Evolutionary conservation across 2,888 invertebrate species (phyloP).

Genomic region (Apantesis nais): DNA sequence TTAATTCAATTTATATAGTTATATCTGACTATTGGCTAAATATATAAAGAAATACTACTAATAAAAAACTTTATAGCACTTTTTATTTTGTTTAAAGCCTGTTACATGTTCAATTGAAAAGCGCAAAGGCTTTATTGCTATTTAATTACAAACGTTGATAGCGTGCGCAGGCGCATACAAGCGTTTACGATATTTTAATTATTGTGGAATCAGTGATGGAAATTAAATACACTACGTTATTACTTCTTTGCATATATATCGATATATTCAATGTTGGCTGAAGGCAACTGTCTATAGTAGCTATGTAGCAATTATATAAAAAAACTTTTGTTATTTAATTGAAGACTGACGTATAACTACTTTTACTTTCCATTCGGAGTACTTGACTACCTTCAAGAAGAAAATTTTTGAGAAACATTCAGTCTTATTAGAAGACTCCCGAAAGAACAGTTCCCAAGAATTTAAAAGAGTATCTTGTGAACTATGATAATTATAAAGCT

Average conservation of each 20-base stretch:
- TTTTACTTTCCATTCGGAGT: too few relatives aligned
- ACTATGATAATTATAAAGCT: too few relatives aligned
- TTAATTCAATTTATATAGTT: too few relatives aligned
- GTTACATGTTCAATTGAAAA: conserved; percentile 29
- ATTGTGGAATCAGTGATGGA: conserved; percentile 38
- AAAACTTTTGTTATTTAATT: background rate
- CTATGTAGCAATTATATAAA: too few relatives aligned
- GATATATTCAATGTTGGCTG: too few relatives aligned
- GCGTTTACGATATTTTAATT: conserved; percentile 55
- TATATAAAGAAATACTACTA: too few relatives aligned
- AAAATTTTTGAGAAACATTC: too few relatives aligned
- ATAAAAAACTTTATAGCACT: background rate
- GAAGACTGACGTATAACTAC: too few relatives aligned
- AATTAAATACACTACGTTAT: conserved; percentile 32
- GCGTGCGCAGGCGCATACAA: conserved; percentile 42
- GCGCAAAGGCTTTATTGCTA: conserved; percentile 32
- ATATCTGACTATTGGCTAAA: background rate
- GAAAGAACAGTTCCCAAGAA: too few relatives aligned
- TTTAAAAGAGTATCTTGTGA: too few relatives aligned
- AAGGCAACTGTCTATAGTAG: background rate
- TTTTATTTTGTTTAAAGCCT: background rate
- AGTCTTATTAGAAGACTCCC: too few relatives aligned
- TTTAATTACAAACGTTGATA: conserved; percentile 49
- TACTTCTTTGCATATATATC: conserved; percentile 24
- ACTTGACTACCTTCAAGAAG: too few relatives aligned